phyloP scores from a whole-genome alignment of 2,888 invertebrate genomes.

The Pinctada fucata region DNA sequence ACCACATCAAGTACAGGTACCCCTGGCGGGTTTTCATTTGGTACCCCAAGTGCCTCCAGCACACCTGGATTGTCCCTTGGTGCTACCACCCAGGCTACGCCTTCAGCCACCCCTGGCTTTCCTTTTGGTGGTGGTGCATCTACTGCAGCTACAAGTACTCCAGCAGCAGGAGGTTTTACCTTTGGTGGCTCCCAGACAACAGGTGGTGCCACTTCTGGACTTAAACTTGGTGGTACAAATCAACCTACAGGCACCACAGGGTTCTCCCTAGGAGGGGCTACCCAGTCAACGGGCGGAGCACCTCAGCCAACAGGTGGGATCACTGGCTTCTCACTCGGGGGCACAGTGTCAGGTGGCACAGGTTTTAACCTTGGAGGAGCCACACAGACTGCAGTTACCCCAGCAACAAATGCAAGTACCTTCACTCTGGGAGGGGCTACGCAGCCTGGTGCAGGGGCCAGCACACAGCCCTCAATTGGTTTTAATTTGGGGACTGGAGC shows the following conservation, averaged over 20 bases:
- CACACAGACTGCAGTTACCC: background rate
- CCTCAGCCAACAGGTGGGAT: constrained; percentile 14
- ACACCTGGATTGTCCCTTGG: constrained; percentile 56
- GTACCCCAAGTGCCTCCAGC: background rate
- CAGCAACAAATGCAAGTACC: constrained; percentile 3
- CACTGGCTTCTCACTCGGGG: background rate
- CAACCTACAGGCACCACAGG: constrained; percentile 10
- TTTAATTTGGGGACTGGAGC: background rate
- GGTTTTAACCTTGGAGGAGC: constrained; percentile 34
- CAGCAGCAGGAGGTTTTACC: constrained; percentile 43
- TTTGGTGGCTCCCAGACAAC: constrained; percentile 11
- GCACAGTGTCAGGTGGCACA: background rate
- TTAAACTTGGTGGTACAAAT: constrained; percentile 23
- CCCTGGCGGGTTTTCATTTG: constrained; percentile 9
- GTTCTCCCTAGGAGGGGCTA: constrained; percentile 10
- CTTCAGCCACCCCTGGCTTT: constrained; percentile 46
- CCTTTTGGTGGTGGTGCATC: constrained; percentile 37
- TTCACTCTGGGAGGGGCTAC: background rate
- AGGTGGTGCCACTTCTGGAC: constrained; percentile 27
- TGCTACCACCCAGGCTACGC: constrained; percentile 42
- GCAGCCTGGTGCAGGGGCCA: background rate
- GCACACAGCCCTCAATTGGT: background rate
- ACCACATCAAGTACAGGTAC: background rate
- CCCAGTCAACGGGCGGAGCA: constrained; percentile 1
- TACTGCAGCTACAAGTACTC: constrained; percentile 43